Conservation (phyloP, 2,888 invertebrate species). For the Pomacea canaliculata region DNA sequence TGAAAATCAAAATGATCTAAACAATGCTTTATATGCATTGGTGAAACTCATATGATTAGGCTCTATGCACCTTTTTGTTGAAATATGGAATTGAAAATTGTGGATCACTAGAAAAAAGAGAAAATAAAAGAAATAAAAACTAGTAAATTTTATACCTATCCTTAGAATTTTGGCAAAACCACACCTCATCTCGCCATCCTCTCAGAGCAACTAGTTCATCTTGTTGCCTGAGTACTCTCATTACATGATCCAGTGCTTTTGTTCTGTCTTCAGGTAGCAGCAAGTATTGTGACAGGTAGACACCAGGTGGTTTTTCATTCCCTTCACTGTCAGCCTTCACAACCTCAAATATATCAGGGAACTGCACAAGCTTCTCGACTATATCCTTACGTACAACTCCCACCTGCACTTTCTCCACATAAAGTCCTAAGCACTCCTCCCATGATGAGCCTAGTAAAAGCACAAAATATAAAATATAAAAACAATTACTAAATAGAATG, state of each 20-base stretch:
- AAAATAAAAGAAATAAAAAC: too few species aligned
- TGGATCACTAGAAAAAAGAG: too few species aligned
- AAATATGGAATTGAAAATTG: too few species aligned
- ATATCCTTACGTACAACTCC: conserved; percentile 32
- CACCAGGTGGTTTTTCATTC: conserved; percentile 16
- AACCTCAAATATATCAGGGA: conserved; percentile 22
- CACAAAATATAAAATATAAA: not conserved
- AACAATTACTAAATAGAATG: not conserved
- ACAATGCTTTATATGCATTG: too few species aligned
- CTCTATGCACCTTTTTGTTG: too few species aligned
- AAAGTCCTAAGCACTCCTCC: conserved; percentile 31
- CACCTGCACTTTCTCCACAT: conserved; percentile 26
- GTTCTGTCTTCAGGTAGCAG: conserved; percentile 24
- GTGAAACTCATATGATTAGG: too few species aligned
- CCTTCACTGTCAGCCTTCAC: conserved; percentile 2
- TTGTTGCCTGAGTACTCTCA: conserved; percentile 25
- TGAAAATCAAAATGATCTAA: too few species aligned
- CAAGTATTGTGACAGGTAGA: conserved; percentile 25
- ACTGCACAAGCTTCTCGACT: conserved; percentile 24
- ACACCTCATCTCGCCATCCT: conserved; percentile 36
- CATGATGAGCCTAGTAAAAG: conserved; percentile 24
- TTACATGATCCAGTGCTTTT: conserved; percentile 19
- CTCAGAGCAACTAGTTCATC: conserved; percentile 23
- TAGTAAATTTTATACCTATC: too few species aligned
- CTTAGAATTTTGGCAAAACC: not conserved